Evolutionary conservation across 2,113 vertebrate species (phyloP), one percentile per base, ranked within the genome.

Genomic region (Protomyctophum bolini): DNA sequence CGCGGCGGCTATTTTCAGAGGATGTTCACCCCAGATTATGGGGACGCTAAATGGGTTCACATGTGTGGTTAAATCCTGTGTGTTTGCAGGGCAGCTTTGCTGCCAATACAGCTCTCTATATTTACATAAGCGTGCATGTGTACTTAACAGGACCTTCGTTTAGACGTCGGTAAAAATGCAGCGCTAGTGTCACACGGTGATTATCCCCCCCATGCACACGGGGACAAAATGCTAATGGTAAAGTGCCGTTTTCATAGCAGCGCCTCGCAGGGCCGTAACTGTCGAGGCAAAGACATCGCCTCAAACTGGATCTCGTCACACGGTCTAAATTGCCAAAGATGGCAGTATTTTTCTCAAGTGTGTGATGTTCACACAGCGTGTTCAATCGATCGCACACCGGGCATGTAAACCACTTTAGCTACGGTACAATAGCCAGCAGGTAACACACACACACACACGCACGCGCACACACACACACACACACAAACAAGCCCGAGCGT

Each of bases 351-450:
- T 10, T 50, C 10, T 7, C 49, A 50, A 56, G 10, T 6, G 10
- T 48, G 29, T n/a, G 46, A 60, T 49, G 49, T 61, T 11, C 2
- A n/a, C 48, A 50, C 11, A 47, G 70, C 10, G 58, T 49, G 58
- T 72, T 75, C 14, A 59, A 62, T 41, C 73, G 48, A 66, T 74
- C 72, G 7, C 46, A 0, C 52, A 41, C 59, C 52, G 58, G 12
- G 10, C 29, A 67, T 58, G 64, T 63, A 4, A 47, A 51, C 12
- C n/a, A 15, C 66, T 66, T 56, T 14, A 47, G 49, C 54, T 57
- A 57, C 62, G 58, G 69, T 47, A 45, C 57, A 58, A 72, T 73
- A 80, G 41, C 28, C 62, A 29, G 46, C 61, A 58, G 71, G 66
- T 12, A n/a, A 4, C 28, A 48, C 33, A 41, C 33, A 6, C 33